Percentiles rank a stretch among this genome's conserved stretches.
Conservation (phyloP, 2,113 vertebrate genomes). For the Xenus cinereus region DNA sequence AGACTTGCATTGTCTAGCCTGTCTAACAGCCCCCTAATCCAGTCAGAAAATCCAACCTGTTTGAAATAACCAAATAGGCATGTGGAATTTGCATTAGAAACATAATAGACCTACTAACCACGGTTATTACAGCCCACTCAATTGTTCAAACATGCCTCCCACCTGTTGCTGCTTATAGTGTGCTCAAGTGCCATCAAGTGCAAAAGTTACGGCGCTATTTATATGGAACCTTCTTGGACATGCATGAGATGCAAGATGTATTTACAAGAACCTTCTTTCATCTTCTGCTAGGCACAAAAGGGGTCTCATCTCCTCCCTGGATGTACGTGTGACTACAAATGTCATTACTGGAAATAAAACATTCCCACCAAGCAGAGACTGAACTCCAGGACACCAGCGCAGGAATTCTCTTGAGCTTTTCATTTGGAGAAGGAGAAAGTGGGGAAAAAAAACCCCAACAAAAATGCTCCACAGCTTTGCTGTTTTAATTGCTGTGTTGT, state of each 20-base stretch:
- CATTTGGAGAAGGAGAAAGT: background rate
- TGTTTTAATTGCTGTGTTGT: background rate
- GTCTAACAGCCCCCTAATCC: constrained; percentile 20
- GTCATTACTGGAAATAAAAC: background rate
- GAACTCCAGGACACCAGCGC: background rate
- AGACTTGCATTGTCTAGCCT: constrained; percentile 31
- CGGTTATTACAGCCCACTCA: constrained; percentile 18
- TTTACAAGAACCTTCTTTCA: constrained; percentile 38
- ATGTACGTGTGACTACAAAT: background rate
- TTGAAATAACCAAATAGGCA: constrained; percentile 62
- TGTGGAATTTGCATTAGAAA: constrained; percentile 67
- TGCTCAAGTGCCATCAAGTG: constrained; percentile 13
- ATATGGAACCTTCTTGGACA: constrained; percentile 31
- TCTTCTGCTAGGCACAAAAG: background rate
- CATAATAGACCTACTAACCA: constrained; percentile 39
- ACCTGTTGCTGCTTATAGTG: constrained; percentile 71
- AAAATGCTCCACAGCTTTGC: background rate
- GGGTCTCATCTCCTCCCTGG: background rate
- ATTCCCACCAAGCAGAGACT: background rate
- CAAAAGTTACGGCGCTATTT: constrained; percentile 60
- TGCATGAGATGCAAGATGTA: constrained; percentile 27
- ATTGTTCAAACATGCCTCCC: constrained; percentile 52
- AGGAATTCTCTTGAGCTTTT: constrained; percentile 2
- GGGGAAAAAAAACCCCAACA: background rate
- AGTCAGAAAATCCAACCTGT: constrained; percentile 15